phyloP scores from a whole-genome alignment of 2,797 vertebrate species.

The Helostoma temminkii region DNA sequence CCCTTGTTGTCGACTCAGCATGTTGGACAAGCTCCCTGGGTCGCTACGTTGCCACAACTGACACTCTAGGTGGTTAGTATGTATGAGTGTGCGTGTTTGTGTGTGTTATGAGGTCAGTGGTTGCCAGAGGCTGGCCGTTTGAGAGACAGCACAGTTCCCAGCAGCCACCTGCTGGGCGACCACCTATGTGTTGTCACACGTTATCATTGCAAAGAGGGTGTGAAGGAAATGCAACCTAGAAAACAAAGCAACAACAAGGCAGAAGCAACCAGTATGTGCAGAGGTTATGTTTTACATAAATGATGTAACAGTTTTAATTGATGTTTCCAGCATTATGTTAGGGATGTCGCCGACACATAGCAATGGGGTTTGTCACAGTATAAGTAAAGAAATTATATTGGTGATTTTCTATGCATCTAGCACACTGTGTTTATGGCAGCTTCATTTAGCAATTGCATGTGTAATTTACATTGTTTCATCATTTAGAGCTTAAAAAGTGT shows the following conservation, averaged over 20 bases:
- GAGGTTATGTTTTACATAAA: constrained; percentile 26
- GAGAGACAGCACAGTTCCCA: constrained; percentile 50
- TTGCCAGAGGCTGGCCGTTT: constrained; percentile 57
- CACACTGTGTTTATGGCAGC: constrained; percentile 11
- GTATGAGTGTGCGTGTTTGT: constrained; percentile 41
- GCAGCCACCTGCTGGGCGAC: constrained; percentile 52
- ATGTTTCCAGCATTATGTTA: constrained; percentile 21
- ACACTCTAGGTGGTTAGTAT: constrained; percentile 63
- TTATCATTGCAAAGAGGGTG: constrained; percentile 45
- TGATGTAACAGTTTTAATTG: constrained; percentile 22
- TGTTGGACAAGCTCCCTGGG: constrained; percentile 73
- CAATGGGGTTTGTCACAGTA: not conserved
- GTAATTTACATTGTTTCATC: constrained; percentile 34
- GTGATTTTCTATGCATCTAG: constrained; percentile 18
- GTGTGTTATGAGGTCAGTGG: constrained; percentile 64
- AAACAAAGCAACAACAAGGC: constrained; percentile 10
- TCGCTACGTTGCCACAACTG: constrained; percentile 39
- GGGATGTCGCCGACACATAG: constrained; percentile 15
- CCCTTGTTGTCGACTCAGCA: constrained; percentile 71
- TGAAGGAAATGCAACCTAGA: constrained; percentile 1
- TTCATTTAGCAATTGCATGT: constrained; percentile 15
- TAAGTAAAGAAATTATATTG: not conserved
- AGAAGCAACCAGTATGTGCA: not conserved
- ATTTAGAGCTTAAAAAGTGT: constrained; percentile 10
- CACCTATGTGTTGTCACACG: constrained; percentile 45